Conservation (phyloP, 2,113 vertebrate genomes). For the Arothron firmamentum region DNA sequence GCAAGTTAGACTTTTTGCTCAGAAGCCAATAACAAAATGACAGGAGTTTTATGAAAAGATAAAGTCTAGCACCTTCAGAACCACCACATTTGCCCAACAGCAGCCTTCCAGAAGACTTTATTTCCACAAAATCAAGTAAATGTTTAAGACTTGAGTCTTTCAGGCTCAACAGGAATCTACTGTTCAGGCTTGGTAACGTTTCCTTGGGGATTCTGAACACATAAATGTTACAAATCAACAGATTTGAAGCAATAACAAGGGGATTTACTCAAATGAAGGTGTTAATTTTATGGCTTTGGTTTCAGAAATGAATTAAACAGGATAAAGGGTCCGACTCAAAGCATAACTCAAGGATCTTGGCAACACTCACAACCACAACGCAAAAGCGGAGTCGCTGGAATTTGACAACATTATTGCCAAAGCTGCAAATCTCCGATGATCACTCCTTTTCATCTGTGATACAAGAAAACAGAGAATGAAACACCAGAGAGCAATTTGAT, state of each 20-base stretch:
- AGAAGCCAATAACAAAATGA: constrained; percentile 26
- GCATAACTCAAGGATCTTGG: constrained; percentile 5
- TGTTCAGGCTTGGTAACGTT: too few species aligned
- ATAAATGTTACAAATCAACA: too few species aligned
- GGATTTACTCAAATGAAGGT: too few species aligned
- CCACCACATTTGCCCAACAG: constrained; percentile 34
- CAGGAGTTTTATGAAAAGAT: constrained; percentile 10
- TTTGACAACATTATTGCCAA: background rate
- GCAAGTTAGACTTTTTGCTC: constrained; percentile 55
- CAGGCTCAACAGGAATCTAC: too few species aligned
- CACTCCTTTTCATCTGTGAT: background rate
- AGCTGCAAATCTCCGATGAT: background rate
- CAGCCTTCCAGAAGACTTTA: background rate
- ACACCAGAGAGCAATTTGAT: too few species aligned
- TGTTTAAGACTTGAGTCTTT: too few species aligned
- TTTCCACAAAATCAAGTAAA: too few species aligned
- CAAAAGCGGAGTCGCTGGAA: constrained; percentile 10
- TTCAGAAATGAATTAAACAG: background rate
- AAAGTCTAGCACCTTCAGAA: background rate
- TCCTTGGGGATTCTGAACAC: too few species aligned
- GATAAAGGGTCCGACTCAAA: background rate
- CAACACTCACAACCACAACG: constrained; percentile 1
- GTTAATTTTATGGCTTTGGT: too few species aligned
- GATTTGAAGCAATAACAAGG: too few species aligned
- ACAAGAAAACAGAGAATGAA: background rate